Conservation (phyloP, 2,888 invertebrate species). For the Epinotia bilunana region DNA sequence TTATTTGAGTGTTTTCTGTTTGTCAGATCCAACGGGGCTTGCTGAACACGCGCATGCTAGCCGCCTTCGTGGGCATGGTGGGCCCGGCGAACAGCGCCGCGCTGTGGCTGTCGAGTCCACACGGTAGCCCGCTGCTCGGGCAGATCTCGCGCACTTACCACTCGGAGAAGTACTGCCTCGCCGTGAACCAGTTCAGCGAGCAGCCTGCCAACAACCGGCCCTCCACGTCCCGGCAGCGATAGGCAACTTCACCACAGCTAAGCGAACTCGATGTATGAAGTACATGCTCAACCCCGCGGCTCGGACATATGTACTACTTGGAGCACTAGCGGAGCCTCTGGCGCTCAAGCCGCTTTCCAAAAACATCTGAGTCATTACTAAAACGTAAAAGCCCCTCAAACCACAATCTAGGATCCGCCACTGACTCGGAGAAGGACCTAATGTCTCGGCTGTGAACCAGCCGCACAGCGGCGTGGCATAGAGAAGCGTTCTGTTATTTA, state of each 20-base stretch:
- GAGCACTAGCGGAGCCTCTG: too few relatives aligned
- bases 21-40: conserved; percentile 72
- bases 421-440: too few relatives aligned
- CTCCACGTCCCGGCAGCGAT: conserved; percentile 5
- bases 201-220: conserved; percentile 54
- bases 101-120: conserved; percentile 77
- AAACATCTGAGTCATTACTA: too few relatives aligned
- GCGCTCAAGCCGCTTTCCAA: too few relatives aligned
- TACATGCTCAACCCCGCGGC: too few relatives aligned
- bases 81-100: conserved; percentile 76
- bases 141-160: conserved; percentile 80
- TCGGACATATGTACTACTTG: too few relatives aligned
- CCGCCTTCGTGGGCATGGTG: conserved; percentile 79
- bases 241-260: neutral
- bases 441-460: too few relatives aligned
- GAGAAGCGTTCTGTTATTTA: too few relatives aligned
- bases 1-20: neutral
- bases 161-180: conserved; percentile 79
- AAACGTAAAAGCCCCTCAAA: too few relatives aligned
- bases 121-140: conserved; percentile 74
- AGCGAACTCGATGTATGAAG: too few relatives aligned
- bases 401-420: too few relatives aligned
- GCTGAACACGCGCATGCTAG: conserved; percentile 76
- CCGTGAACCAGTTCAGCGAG: conserved; percentile 78
- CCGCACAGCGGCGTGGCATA: too few relatives aligned